phyloP scores from a whole-genome alignment of 2,888 invertebrate species.

The Ernsta delagoae region DNA sequence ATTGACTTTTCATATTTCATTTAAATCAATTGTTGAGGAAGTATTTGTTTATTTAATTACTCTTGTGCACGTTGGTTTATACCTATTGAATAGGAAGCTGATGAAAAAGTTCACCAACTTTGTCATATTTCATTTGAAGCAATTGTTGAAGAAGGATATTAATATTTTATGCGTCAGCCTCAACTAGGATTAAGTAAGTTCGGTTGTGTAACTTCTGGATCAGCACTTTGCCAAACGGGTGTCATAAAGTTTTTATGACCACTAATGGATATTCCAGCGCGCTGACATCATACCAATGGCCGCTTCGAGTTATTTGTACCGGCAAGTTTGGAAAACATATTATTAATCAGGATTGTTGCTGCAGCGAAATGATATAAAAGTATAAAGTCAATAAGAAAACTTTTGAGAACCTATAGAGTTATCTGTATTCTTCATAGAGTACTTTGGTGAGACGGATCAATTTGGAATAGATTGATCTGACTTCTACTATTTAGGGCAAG shows the following conservation, averaged over 20 bases:
- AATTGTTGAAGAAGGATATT: not conserved
- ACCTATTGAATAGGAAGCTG: too few species aligned
- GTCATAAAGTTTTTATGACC: constrained; percentile 45
- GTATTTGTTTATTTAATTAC: too few species aligned
- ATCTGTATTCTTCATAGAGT: not conserved
- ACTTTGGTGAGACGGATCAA: not conserved
- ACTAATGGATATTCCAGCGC: constrained; percentile 45
- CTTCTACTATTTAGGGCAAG: too few species aligned
- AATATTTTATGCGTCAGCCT: not conserved
- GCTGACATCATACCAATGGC: constrained; percentile 19
- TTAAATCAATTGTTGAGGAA: too few species aligned
- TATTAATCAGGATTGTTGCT: constrained; percentile 10
- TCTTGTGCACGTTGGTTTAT: too few species aligned
- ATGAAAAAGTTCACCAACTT: too few species aligned
- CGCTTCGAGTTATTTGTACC: constrained; percentile 16
- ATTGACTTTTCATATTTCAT: too few species aligned
- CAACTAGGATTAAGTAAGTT: constrained; percentile 5
- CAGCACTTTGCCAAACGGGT: constrained; percentile 18
- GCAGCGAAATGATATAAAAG: not conserved
- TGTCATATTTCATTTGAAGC: not conserved
- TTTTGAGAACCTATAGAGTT: not conserved
- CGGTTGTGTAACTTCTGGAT: not conserved
- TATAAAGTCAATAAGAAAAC: not conserved
- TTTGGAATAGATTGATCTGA: not conserved
- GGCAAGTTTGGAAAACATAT: constrained; percentile 16